Conservation (phyloP, 2,797 vertebrate species). For the Nyctalus aviator region DNA sequence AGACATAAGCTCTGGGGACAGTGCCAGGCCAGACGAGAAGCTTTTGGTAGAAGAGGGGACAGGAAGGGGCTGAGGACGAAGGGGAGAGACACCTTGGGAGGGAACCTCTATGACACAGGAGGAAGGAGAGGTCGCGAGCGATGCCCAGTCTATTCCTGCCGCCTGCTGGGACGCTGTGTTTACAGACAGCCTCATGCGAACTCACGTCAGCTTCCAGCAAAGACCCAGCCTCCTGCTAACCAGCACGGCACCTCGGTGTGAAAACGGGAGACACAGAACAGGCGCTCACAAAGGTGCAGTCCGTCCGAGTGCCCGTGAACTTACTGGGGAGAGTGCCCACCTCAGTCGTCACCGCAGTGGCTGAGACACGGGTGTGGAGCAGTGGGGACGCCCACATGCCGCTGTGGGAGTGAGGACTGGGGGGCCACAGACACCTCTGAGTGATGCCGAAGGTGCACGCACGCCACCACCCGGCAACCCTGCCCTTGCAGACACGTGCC, state of each 20-base stretch:
- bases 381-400: not conserved
- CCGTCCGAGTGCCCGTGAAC: not conserved
- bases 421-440: too few species aligned
- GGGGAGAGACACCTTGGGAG: fast-evolving
- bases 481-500: fast-evolving
- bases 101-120: fast-evolving
- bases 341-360: fast-evolving
- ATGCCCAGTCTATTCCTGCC: fast-evolving
- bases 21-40: not conserved
- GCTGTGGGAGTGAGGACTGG: fast-evolving
- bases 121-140: fast-evolving
- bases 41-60: not conserved
- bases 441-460: not conserved
- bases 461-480: not conserved
- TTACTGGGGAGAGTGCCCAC: not conserved
- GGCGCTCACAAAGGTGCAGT: not conserved
- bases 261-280: not conserved
- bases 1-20: not conserved
- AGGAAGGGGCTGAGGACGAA: not conserved
- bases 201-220: not conserved
- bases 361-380: fast-evolving
- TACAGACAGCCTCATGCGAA: not conserved
- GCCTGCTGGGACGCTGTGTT: not conserved
- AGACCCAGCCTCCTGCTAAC: not conserved
- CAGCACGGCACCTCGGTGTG: not conserved